Conservation (phyloP, 2,113 vertebrate species). For the Tragelaphus strepsiceros region DNA sequence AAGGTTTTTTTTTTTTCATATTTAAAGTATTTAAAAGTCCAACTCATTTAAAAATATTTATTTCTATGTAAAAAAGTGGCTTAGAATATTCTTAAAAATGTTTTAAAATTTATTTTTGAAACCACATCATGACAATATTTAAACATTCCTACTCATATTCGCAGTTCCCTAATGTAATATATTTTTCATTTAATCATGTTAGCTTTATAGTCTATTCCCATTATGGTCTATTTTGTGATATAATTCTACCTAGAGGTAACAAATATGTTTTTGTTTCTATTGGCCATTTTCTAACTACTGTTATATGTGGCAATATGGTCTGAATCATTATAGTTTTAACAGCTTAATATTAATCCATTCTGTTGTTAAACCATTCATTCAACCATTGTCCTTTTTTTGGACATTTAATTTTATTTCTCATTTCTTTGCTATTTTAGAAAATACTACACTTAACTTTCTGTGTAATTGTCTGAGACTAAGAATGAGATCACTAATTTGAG, state of each 20-base stretch:
- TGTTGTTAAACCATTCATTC: neutral
- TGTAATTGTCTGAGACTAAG: neutral
- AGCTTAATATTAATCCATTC: neutral
- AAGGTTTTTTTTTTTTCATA: neutral
- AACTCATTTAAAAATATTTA: neutral
- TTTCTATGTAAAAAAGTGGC: neutral
- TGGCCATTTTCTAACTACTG: neutral
- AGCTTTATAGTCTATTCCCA: conserved; percentile 6
- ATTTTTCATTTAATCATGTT: conserved; percentile 36
- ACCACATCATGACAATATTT: conserved; percentile 30
- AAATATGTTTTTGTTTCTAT: conserved; percentile 10
- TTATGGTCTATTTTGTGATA: conserved; percentile 33
- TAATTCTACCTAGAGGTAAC: neutral
- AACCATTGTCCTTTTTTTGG: neutral
- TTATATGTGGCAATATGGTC: neutral
- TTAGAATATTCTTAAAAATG: neutral
- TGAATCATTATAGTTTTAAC: conserved; percentile 3
- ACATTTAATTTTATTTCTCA: neutral
- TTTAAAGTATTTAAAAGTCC: neutral
- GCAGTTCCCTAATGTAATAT: conserved; percentile 15
- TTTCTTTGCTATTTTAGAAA: neutral
- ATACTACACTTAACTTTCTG: neutral
- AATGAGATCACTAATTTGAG: neutral
- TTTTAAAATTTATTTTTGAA: conserved; percentile 15
- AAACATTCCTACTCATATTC: conserved; percentile 18